Percentiles rank a stretch among this genome's conserved stretches.
Conservation (phyloP, 2,797 vertebrate species). For the Acipenser oxyrinchus region DNA sequence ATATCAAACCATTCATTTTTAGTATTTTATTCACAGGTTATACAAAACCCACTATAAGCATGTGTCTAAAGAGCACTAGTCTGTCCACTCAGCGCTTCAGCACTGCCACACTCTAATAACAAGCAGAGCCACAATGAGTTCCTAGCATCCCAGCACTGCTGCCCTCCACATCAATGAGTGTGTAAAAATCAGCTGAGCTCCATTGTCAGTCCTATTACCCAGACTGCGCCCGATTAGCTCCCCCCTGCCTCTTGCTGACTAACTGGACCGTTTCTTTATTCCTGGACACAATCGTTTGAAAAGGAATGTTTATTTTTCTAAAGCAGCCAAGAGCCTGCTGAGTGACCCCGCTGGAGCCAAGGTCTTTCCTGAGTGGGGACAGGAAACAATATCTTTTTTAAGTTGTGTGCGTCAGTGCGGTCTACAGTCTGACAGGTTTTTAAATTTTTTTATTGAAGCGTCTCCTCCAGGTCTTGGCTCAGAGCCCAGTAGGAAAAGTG, state of each 20-base stretch:
- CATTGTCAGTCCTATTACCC: conserved; percentile 13
- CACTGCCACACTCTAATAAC: no score
- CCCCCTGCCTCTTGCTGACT: conserved; percentile 3
- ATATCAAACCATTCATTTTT: no score
- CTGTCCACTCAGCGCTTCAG: no score
- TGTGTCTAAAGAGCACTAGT: no score
- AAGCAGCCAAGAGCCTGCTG: conserved; percentile 59
- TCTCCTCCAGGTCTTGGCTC: not conserved
- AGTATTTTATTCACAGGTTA: no score
- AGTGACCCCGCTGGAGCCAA: conserved; percentile 74
- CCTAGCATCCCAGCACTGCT: no score
- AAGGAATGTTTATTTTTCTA: conserved; percentile 76
- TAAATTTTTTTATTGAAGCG: conserved; percentile 1
- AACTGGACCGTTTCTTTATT: conserved; percentile 46
- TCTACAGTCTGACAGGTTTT: conserved; percentile 49
- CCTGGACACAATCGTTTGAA: conserved; percentile 56
- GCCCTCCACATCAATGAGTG: no score
- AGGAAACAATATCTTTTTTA: conserved; percentile 77
- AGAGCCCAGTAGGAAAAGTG: not conserved
- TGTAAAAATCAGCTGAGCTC: conserved; percentile 6
- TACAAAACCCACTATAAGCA: no score
- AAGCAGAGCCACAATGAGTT: no score
- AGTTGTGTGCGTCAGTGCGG: conserved; percentile 69
- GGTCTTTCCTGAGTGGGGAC: conserved; percentile 63
- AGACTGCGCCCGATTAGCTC: not conserved